Evolutionary conservation across 2,888 invertebrate genomes (phyloP), one percentile per base, ranked within the genome.

Genomic region (Yponomeuta plumbellus): DNA sequence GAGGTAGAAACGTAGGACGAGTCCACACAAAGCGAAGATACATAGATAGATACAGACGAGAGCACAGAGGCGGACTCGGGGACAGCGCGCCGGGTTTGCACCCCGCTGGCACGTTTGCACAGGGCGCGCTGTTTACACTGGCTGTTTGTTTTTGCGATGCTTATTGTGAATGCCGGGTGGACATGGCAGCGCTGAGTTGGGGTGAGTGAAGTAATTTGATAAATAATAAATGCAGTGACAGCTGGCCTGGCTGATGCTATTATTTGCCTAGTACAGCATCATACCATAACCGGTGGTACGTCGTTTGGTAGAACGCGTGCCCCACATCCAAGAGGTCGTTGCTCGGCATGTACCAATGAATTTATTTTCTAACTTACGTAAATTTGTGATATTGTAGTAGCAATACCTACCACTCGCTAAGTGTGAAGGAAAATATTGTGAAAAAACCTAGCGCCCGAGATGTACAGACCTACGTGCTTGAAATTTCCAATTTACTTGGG

Each of bases 61-160:
- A 64, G 26, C 34, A 61, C 20, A 57, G 64, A 66, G 72, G 26
- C 34, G 34, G 34, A 13, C 11, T 39, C 64, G 64, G 20, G 20
- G 57, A 65, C 58, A 66, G 62, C 63, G 62, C 63, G 62, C 17
- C 40, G 66, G 34, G 64, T 22, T 66, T 20, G 65, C 44, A 52
- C 13, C 44, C 34, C 8, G 44, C 17, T 52, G 44, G 44, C 40
- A 65, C 65, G 65, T 65, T 65, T 58, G 34, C 58, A 58, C 65
- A 65, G 58, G 20, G 62, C 62, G 26, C 26, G 44, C 63, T 65
- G 65, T 65, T 65, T 65, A 58, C 65, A 68, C 76, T 76, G 75
- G 70, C 71, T 83, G 82, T 85, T 82, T 81, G 79, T 75, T 68
- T 74, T 75, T 70, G 71, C 78, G 73, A 77, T 80, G 83, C 83